These are phyloP conservation scores for Helostoma temminkii DNA, from an alignment of 2,797 vertebrate genomes.

Conservation along the genomic window DNA sequence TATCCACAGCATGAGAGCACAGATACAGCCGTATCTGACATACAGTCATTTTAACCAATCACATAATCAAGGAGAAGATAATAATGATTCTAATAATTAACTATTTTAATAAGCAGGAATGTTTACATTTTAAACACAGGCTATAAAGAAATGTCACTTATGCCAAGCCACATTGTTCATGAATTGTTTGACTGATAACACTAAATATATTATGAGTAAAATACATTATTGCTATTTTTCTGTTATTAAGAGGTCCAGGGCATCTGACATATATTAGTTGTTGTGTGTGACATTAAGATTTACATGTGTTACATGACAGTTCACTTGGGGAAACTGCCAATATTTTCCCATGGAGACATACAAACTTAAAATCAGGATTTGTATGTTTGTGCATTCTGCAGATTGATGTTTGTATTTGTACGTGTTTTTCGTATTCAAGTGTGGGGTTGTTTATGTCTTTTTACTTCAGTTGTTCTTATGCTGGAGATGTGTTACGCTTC, in stretches of 20 bases:
- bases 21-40: conserved; percentile 83
- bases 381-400: neutral
- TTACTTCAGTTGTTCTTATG: neutral
- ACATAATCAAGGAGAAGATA: conserved; percentile 22
- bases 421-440: neutral
- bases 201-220: neutral
- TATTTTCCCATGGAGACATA: too few species aligned
- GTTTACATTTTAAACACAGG: too few species aligned
- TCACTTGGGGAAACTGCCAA: neutral
- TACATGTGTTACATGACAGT: neutral
- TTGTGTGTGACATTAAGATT: neutral
- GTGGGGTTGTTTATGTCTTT: neutral
- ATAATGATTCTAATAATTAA: conserved; percentile 25
- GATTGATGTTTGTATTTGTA: neutral
- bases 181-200: conserved; percentile 6
- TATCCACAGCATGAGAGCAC: conserved; percentile 83
- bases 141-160: conserved; percentile 3
- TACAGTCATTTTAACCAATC: conserved; percentile 19
- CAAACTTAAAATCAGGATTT: neutral
- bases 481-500: neutral
- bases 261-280: conserved; percentile 3
- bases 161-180: neutral
- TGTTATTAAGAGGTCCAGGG: neutral
- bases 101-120: conserved; percentile 10
- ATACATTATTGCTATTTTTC: neutral